Evolutionary conservation across 2,797 vertebrate species (phyloP).

Genomic region (Picus viridis): DNA sequence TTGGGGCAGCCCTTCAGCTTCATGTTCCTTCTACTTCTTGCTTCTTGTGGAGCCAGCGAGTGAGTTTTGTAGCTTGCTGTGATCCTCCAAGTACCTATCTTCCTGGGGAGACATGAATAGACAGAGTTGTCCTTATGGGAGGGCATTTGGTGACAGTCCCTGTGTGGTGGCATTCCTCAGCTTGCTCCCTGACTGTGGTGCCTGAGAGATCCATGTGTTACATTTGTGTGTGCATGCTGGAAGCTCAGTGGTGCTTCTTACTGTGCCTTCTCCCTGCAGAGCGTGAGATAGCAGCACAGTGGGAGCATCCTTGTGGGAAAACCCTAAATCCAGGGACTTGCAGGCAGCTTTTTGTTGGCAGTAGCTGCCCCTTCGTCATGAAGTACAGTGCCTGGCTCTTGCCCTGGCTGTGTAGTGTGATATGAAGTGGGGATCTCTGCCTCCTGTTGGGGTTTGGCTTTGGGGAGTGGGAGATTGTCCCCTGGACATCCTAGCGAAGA

Average conservation of each 20-base stretch:
- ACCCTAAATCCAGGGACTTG: not conserved
- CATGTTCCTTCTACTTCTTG: not conserved
- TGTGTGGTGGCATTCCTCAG: not conserved
- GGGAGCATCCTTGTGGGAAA: not conserved
- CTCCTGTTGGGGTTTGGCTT: not conserved
- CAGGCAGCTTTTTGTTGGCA: not conserved
- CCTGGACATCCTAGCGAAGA: not conserved
- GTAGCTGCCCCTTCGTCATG: not conserved
- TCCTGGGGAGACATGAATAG: not conserved
- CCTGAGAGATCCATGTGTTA: not conserved
- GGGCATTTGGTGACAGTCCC: not conserved
- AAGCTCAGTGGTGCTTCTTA: not conserved
- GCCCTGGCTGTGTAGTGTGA: not conserved
- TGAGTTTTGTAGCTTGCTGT: not conserved
- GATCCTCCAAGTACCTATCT: not conserved
- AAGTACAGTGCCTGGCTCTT: not conserved
- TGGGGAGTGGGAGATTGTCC: not conserved
- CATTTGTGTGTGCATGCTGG: rapidly evolving
- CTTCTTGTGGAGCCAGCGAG: not conserved
- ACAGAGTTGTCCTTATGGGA: not conserved
- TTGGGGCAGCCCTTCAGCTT: not conserved
- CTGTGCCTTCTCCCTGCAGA: not conserved
- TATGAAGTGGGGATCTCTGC: not conserved
- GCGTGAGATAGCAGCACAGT: not conserved
- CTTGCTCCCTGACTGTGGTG: not conserved